Conservation (phyloP, 2,888 invertebrate genomes). For the Lutraria lutraria region DNA sequence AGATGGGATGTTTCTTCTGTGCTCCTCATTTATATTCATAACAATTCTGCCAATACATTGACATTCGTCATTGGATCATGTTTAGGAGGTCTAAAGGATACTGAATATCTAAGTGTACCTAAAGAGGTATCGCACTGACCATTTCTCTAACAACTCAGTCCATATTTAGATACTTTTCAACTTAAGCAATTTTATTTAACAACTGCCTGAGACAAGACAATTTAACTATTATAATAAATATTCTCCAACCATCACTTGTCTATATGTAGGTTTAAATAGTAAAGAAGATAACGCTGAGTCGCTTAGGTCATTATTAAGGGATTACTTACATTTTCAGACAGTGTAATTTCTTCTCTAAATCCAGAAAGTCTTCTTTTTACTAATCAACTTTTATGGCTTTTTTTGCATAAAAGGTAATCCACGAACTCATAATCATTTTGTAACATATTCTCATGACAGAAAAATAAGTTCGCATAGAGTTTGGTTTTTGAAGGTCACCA, state of each 20-base stretch:
- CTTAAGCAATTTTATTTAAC: neutral
- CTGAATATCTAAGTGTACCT: neutral
- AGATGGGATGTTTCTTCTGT: too few species aligned
- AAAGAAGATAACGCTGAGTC: neutral
- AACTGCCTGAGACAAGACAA: neutral
- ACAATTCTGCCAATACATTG: neutral
- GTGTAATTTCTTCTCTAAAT: neutral
- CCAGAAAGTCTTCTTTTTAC: neutral
- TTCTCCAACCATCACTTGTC: neutral
- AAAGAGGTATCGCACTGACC: neutral
- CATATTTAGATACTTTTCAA: neutral
- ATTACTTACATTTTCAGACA: neutral
- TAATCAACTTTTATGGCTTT: neutral
- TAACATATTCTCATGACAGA: too few species aligned
- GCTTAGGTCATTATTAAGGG: too few species aligned
- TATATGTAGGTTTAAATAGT: neutral
- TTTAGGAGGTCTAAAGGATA: neutral
- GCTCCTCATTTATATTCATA: too few species aligned
- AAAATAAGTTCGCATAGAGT: too few species aligned
- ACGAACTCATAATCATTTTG: too few species aligned
- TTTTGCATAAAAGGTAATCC: too few species aligned
- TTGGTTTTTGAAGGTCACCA: too few species aligned
- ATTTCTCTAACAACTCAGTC: neutral
- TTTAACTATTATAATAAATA: neutral
- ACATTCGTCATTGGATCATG: neutral